Conservation (phyloP, 2,797 vertebrate genomes). For the Anomalospiza imberbis region DNA sequence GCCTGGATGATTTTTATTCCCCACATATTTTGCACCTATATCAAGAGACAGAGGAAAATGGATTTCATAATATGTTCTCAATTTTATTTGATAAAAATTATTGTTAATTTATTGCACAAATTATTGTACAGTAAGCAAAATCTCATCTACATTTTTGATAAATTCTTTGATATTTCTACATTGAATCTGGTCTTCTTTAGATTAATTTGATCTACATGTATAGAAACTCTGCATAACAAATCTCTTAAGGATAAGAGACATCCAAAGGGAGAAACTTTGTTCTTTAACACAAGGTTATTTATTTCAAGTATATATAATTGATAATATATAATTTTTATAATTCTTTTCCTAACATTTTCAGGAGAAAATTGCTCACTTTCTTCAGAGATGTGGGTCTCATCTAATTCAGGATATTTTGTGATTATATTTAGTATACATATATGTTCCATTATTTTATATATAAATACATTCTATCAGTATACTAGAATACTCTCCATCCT, state of each 20-base stretch:
- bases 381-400: background rate
- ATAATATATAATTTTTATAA: no score
- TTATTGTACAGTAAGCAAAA: background rate
- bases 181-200: background rate
- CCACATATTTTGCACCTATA: background rate
- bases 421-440: background rate
- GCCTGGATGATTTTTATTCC: background rate
- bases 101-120: background rate
- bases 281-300: background rate
- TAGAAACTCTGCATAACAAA: background rate
- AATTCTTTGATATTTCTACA: background rate
- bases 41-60: background rate
- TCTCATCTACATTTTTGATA: background rate
- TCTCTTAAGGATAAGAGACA: background rate
- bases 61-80: background rate
- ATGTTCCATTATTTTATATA: background rate
- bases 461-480: background rate
- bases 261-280: background rate
- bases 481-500: background rate
- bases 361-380: background rate
- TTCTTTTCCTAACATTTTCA: background rate
- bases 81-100: background rate
- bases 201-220: background rate
- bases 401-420: background rate
- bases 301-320: background rate